Conservation (phyloP, 2,113 vertebrate species). For the Boleophthalmus pectinirostris region DNA sequence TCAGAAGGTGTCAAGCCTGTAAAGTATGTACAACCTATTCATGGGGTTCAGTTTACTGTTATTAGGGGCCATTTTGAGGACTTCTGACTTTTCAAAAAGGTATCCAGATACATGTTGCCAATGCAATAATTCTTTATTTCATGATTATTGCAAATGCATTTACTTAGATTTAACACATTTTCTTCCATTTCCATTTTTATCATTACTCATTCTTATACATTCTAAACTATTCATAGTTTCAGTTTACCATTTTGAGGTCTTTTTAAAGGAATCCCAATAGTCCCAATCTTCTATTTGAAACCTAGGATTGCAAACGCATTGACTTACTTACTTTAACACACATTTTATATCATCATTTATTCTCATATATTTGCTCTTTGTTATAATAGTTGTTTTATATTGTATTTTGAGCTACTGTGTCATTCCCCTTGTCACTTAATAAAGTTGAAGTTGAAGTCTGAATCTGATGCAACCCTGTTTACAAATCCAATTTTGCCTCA, state of each 20-base stretch:
- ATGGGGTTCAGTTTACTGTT: not conserved
- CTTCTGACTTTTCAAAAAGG: not conserved
- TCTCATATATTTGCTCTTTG: no score
- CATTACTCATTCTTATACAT: not conserved
- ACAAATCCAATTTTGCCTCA: not conserved
- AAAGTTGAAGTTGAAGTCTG: not conserved
- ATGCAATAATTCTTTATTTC: not conserved
- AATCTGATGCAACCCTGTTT: slow-evolving; percentile 3
- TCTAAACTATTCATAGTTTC: not conserved
- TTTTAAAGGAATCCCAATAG: not conserved
- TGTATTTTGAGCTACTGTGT: not conserved
- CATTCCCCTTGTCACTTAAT: not conserved
- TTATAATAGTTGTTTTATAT: no score
- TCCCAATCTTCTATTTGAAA: not conserved
- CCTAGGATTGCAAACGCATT: not conserved
- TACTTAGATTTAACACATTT: not conserved
- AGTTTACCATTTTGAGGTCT: not conserved
- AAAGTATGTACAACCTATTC: slow-evolving; percentile 1
- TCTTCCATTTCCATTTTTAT: no score
- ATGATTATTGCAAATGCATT: not conserved
- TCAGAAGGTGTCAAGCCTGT: not conserved
- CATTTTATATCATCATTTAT: no score
- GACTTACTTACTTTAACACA: no score
- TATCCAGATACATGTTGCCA: not conserved
- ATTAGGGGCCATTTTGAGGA: not conserved